Base-by-base conservation (phyloP, 2,888 invertebrate species). In the Myathropa florea region DNA sequence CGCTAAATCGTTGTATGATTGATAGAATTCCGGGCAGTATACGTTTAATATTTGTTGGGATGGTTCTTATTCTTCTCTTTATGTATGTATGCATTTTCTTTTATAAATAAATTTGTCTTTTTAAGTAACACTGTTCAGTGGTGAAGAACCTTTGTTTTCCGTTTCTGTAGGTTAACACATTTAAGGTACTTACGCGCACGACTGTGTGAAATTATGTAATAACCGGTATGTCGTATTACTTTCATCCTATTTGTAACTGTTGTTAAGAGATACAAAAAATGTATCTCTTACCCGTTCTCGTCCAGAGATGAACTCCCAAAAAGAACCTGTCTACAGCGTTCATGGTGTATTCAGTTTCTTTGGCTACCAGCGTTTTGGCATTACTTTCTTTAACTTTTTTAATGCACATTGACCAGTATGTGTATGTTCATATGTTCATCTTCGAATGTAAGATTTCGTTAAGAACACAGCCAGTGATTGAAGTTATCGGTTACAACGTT, bases 1-100 rank as follows among this genome's bases (percentile, higher is more conserved):
- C 33, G 61, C 72, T 65, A 80, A 67, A 67, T 68, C 59, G 81
- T 75, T 57, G 75, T 59, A 30, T 57, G 70, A 73, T 55, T 30
- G 46, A 46, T 46, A 46, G 46, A 46, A 46, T 46, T 46, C 46
- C 46, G 46, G 46, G 18, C 46, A n/a, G 46, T 46, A 46, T 46
- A 18, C 46, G 46, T 18, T 46, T 46, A 46, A 46, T 46, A 46
- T 46, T 46, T 18, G 46, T 46, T 18, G 46, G 46, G 46, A 18
- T 46, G 46, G 46, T 46, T 46, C 46, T 6, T 46, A 46, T 46
- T 46, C 46, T 18, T 46, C 46, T 46, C 18, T 18, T 18, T 46
- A 7, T 46, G 18, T 46, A 7, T 46, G 46, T 46, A 46, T 46
- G 46, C 46, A 46, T n/a, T 46, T 46, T 46, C 46, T 46, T 46